phyloP scores from a whole-genome alignment of 2,888 invertebrate species.

The Neoascia interrupta region DNA sequence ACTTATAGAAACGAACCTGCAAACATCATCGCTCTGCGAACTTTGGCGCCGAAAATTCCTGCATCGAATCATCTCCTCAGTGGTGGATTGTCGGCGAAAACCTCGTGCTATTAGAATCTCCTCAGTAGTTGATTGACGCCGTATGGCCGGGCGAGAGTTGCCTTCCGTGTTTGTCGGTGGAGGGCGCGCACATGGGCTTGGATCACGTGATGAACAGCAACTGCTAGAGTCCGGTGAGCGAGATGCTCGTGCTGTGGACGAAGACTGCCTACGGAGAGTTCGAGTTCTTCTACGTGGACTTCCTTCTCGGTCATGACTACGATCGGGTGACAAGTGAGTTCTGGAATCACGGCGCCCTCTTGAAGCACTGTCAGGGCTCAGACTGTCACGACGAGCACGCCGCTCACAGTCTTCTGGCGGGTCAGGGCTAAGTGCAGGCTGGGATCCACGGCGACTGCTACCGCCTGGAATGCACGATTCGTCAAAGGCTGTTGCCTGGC shows the following conservation, averaged over 20 bases:
- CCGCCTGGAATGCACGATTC: conserved; percentile 89
- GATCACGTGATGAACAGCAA: conserved; percentile 89
- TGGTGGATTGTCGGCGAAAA: conserved; percentile 93
- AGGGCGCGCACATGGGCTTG: conserved; percentile 87
- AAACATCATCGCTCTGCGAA: conserved; percentile 92
- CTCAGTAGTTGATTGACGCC: conserved; percentile 94
- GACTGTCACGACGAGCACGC: conserved; percentile 87
- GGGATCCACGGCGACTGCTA: conserved; percentile 87
- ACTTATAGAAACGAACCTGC: conserved; percentile 71
- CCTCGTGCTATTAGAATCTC: conserved; percentile 94
- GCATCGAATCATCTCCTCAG: conserved; percentile 95
- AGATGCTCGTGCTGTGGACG: conserved; percentile 85
- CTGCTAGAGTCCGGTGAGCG: conserved; percentile 87
- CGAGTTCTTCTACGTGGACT: conserved; percentile 88
- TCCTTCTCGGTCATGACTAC: conserved; percentile 88
- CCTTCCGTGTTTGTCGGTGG: conserved; percentile 81
- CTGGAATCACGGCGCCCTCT: conserved; percentile 87
- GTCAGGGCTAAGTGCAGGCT: conserved; percentile 91
- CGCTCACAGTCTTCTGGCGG: conserved; percentile 85
- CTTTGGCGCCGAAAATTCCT: conserved; percentile 94
- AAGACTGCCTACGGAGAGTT: conserved; percentile 89
- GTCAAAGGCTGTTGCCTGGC: conserved; percentile 94
- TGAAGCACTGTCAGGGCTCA: conserved; percentile 94
- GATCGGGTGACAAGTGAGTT: conserved; percentile 89
- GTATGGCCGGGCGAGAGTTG: conserved; percentile 86